Conservation (phyloP, 2,888 invertebrate species). For the Diabrotica balteata region DNA sequence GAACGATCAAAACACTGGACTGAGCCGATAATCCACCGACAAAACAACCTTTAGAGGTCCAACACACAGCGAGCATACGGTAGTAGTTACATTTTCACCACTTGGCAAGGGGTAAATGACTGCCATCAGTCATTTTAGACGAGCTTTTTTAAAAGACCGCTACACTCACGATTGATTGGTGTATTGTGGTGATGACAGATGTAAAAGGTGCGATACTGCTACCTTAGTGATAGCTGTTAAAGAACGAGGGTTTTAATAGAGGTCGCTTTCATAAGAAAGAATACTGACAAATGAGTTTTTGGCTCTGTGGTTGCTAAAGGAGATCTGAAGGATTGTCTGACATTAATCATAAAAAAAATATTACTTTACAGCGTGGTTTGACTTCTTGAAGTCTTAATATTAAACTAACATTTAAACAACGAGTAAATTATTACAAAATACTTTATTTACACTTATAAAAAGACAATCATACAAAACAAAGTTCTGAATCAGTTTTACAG, state of each 20-base stretch:
- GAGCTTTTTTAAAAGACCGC: slow-evolving; percentile 20
- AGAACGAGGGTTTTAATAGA: not conserved
- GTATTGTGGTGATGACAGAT: slow-evolving; percentile 20
- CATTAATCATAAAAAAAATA: too few species aligned
- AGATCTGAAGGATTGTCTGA: too few species aligned
- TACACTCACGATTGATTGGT: slow-evolving; percentile 18
- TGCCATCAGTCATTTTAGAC: slow-evolving; percentile 40
- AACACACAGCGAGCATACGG: slow-evolving; percentile 21
- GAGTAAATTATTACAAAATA: too few species aligned
- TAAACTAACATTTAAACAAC: too few species aligned
- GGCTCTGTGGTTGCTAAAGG: too few species aligned
- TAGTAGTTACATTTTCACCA: slow-evolving; percentile 36
- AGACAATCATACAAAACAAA: too few species aligned
- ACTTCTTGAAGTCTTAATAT: too few species aligned
- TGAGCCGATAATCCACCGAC: slow-evolving; percentile 9
- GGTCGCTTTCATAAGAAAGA: not conserved
- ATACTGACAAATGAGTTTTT: not conserved
- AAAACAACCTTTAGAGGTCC: slow-evolving; percentile 11
- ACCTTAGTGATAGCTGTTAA: not conserved
- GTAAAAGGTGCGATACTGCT: slow-evolving; percentile 9
- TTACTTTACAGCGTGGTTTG: too few species aligned
- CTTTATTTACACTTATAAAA: too few species aligned
- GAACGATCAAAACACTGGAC: slow-evolving; percentile 30
- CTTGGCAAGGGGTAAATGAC: slow-evolving; percentile 48
- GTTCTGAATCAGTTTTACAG: too few species aligned